These are phyloP conservation scores for Mystacides longicornis DNA, from an alignment of 2,888 invertebrate genomes.

Conservation along the genomic window DNA sequence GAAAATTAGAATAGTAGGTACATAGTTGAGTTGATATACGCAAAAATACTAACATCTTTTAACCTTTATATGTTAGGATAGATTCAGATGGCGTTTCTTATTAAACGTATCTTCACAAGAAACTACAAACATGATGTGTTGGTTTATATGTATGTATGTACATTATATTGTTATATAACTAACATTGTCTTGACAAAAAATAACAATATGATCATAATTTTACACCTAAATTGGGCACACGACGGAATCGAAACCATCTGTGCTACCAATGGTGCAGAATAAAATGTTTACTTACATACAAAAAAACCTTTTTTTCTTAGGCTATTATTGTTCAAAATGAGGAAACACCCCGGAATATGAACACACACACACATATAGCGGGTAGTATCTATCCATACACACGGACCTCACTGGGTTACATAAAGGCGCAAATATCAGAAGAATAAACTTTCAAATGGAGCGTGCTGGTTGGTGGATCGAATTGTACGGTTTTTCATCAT, in stretches of 20 bases:
- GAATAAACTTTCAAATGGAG: constrained; percentile 12
- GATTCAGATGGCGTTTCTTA: too few species aligned
- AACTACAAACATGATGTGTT: too few species aligned
- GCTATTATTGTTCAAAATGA: constrained; percentile 8
- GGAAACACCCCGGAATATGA: constrained; percentile 3
- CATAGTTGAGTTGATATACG: too few species aligned
- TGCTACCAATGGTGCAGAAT: constrained; percentile 3
- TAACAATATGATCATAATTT: constrained; percentile 6
- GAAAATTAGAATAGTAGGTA: too few species aligned
- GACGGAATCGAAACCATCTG: constrained; percentile 11
- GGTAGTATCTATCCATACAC: too few species aligned
- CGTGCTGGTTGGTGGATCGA: neutral
- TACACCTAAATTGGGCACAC: constrained; percentile 11
- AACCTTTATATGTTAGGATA: too few species aligned
- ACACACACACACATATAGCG: too few species aligned
- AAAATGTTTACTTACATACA: neutral
- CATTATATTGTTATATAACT: too few species aligned
- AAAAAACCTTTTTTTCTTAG: constrained; percentile 6
- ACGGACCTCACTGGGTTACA: constrained; percentile 1
- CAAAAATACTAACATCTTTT: too few species aligned
- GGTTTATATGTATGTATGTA: too few species aligned
- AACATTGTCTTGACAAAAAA: neutral
- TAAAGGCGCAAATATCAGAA: constrained; percentile 15
- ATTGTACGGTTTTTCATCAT: neutral
- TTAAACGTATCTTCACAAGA: too few species aligned